Evolutionary conservation across 2,797 vertebrate species (phyloP), one percentile per base, ranked within the genome.

Genomic region (Syngnathus rostellatus): DNA sequence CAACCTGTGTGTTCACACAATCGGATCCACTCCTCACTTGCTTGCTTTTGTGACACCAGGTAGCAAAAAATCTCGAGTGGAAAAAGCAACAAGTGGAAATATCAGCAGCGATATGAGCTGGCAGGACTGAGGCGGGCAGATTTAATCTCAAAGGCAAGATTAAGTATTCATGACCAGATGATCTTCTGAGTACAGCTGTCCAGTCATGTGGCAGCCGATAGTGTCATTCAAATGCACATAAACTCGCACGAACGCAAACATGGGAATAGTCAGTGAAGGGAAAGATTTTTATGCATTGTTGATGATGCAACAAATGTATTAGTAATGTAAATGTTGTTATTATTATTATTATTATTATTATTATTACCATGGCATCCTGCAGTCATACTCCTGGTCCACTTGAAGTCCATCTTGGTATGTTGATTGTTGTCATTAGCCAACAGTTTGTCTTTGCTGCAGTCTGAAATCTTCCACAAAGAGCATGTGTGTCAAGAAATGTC

Each of bases 71-170:
- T 68, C 75, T 66, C 39, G 48, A 62, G 61, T 65, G 55, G 39
- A 77, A 72, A 73, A 76, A 64, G 2, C 46, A 68, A 63, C 71
- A 72, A 64, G 66, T 73, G 60, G 68, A 75, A 77, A 78, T 48
- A 64, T 66, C 71, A 54, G 50, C 61, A 69, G 57, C 38, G 68
- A 68, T 73, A 69, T 31, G 70, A 72, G 65, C 69, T 43, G 64
- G 50, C 68, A 63, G 74, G 72, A 80, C 55, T 53, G 65, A 80
- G 60, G 72, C 71, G 48, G 69, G 68, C 65, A 31, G 38, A 75
- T 82, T 84, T 82, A 80, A 85, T 85, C 80, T 82, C 60, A 77
- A 73, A 85, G 45, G 72, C 66, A 78, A 83, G 83, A 87, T 87
- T 82, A 84, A 79, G 77, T 71, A 64, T 77, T 83, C 63, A 76